Conservation (phyloP, 2,797 vertebrate genomes). For the Pipistrellus pygmaeus region DNA sequence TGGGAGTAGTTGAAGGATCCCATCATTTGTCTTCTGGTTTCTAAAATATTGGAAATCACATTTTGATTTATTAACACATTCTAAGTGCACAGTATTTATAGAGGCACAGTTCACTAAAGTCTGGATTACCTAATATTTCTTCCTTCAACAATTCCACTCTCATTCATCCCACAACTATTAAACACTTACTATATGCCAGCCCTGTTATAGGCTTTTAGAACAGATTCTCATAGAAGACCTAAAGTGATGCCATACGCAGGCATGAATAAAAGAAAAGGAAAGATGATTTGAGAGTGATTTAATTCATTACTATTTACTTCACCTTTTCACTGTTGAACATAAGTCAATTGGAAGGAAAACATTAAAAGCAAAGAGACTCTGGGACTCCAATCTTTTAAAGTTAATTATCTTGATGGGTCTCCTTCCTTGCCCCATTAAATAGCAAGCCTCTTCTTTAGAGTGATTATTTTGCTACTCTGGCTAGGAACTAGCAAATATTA, state of each 20-base stretch:
- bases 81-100: neutral
- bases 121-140: neutral
- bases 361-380: neutral
- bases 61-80: neutral
- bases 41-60: neutral
- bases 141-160: neutral
- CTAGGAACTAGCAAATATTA: neutral
- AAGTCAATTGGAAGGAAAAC: neutral
- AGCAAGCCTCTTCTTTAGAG: neutral
- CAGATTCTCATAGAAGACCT: neutral
- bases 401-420: neutral
- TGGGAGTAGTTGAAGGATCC: neutral
- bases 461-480: neutral
- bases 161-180: neutral
- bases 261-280: neutral
- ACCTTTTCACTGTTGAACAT: neutral
- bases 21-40: slow-evolving; percentile 4
- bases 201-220: neutral
- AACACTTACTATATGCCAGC: neutral
- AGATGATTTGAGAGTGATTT: neutral
- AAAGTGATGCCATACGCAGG: neutral
- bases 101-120: neutral
- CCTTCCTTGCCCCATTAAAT: neutral
- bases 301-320: neutral
- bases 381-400: neutral